Percentiles rank a stretch among this genome's conserved stretches.
These are phyloP conservation scores for Parotia lawesii DNA, from an alignment of 2,113 vertebrate genomes.

Conservation along the genomic window DNA sequence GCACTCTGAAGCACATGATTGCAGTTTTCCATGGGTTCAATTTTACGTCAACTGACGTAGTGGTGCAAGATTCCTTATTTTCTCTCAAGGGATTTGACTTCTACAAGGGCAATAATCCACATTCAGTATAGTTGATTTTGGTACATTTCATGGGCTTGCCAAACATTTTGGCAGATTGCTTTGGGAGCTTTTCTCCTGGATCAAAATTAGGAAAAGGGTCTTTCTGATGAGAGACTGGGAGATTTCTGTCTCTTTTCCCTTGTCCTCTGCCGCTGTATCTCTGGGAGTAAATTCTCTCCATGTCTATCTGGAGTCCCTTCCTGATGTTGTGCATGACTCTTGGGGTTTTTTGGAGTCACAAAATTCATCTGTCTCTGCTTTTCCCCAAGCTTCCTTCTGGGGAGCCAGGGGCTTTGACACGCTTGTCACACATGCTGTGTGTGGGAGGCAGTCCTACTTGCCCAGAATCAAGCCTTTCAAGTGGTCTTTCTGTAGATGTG, in stretches of 20 bases:
- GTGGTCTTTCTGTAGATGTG: neutral
- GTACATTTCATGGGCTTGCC: neutral
- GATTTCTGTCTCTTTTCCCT: neutral
- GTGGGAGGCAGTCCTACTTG: neutral
- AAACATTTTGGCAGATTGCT: neutral
- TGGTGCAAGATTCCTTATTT: neutral
- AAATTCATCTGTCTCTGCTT: neutral
- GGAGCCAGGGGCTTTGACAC: neutral
- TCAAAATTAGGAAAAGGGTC: neutral
- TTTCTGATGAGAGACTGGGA: neutral
- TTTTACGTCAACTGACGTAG: neutral
- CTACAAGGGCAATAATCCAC: neutral
- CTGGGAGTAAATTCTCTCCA: neutral
- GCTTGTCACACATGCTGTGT: neutral
- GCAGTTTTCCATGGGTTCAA: neutral
- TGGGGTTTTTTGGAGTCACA: neutral
- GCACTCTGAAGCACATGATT: neutral
- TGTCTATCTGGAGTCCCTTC: neutral
- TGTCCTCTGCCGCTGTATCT: fast-evolving
- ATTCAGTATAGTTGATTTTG: neutral
- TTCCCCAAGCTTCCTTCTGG: neutral
- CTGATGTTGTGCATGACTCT: neutral
- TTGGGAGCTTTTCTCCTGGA: neutral
- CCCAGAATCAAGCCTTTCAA: neutral
- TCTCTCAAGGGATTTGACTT: neutral